phyloP scores from a whole-genome alignment of 1,140 invertebrate genomes.

The Pentalonia nigronervosa region DNA sequence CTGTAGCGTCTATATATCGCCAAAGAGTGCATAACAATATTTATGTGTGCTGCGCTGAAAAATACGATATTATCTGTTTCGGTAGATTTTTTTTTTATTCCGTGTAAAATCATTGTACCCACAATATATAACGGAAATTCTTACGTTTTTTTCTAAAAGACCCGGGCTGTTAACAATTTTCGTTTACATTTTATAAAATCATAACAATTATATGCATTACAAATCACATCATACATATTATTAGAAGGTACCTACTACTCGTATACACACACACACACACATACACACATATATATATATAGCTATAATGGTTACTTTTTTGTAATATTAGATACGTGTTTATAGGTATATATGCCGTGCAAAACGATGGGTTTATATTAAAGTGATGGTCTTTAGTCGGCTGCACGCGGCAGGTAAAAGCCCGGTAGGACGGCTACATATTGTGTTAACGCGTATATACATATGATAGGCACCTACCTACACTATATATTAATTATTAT shows the following conservation, averaged over 20 bases:
- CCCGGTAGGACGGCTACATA: background rate
- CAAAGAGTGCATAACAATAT: too few relatives aligned
- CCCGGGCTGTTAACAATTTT: background rate
- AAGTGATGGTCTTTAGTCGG: background rate
- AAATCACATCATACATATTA: background rate
- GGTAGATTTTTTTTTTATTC: background rate
- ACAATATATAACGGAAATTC: background rate
- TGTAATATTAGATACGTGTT: background rate
- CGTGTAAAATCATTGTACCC: background rate
- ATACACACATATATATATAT: too few relatives aligned
- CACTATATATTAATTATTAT: background rate
- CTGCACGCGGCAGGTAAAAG: background rate
- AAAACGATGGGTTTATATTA: background rate
- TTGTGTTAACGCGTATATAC: background rate
- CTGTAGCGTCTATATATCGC: too few relatives aligned
- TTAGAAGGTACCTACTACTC: background rate
- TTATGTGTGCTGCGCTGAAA: too few relatives aligned
- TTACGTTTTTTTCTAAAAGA: background rate
- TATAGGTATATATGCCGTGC: background rate
- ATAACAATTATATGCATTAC: background rate
- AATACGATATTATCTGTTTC: too few relatives aligned
- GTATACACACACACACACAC: too few relatives aligned
- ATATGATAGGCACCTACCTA: background rate
- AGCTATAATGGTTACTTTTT: background rate
- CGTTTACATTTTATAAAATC: constrained; percentile 14